Evolutionary conservation across 2,797 vertebrate genomes (phyloP), one percentile per base, ranked within the genome.

Genomic region (Tragopan temminckii): DNA sequence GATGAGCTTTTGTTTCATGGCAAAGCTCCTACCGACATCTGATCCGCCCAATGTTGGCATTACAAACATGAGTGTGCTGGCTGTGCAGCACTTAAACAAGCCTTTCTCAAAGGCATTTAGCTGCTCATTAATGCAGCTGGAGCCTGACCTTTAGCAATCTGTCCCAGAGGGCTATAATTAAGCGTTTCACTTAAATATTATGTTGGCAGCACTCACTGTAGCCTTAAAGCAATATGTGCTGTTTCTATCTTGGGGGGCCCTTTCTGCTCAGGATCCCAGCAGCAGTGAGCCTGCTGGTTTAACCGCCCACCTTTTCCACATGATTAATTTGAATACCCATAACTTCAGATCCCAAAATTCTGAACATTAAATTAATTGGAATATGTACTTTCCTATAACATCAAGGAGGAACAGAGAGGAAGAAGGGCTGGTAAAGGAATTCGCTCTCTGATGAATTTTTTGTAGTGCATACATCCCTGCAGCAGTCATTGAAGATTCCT

Each of bases 101-200:
- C 53, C n/a, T 69, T 68, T 90, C 33, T 59, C 46, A 61, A 23
- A 52, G 94, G 61, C 38, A 83, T 89, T 96, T 88, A 95, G 45
- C 67, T 86, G 59, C 64, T 95, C 93, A 61, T 95, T 83, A 94
- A 85, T 24, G 46, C 55, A 59, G 46, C 89, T 94, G 86, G 95
- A 95, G 82, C 66, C 63, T 61, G 90, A 90, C 78, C 85, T 93
- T 90, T 90, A 69, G 8, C 31, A 18, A 45, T 33, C 64, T 85
- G 35, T 79, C 33, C 35, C 80, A 53, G 21, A 9, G 7, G 69
- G 18, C 8, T 27, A 77, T 89, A 68, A 95, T 92, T 95, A 95
- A 80, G 35, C 23, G 88, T 43, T 85, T 78, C 66, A 58, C 66
- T 91, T 76, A 67, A 80, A 79, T 90, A 72, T 72, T 86, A 63